Evolutionary conservation across 2,797 vertebrate species (phyloP).

Genomic region (Sitta carolinensis): DNA sequence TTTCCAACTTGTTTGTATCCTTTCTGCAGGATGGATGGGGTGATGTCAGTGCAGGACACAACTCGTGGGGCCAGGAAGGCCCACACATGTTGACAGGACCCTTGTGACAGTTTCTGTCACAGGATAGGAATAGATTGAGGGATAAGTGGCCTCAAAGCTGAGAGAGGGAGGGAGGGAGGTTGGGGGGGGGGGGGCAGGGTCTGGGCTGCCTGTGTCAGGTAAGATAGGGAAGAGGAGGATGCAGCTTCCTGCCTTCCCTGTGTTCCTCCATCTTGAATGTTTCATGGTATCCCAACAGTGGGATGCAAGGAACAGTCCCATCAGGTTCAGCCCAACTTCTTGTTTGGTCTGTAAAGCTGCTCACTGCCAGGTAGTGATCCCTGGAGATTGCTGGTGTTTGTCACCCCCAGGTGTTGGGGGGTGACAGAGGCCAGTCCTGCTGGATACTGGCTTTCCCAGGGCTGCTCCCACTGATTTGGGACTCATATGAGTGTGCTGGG

Average conservation of each 20-base stretch:
- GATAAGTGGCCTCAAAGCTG: not conserved
- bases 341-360: not conserved
- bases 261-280: not conserved
- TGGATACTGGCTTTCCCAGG: not conserved
- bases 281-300: fast-evolving
- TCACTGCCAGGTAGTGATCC: not conserved
- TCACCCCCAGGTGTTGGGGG: not conserved
- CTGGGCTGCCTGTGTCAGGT: not conserved
- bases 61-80: fast-evolving
- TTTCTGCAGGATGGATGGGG: not conserved
- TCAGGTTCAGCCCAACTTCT: not conserved
- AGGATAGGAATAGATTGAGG: fast-evolving
- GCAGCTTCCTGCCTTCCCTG: not conserved
- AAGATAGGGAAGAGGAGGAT: not conserved
- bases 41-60: not conserved
- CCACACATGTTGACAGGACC: fast-evolving
- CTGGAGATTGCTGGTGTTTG: not conserved
- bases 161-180: not conserved
- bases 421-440: not conserved
- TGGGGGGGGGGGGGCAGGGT: not conserved
- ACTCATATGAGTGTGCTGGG: not conserved
- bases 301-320: not conserved
- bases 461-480: not conserved
- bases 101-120: not conserved
- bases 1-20: not conserved